A percentile compares a stretch with the other conserved stretches of the same genome.
Conservation (phyloP, 2,888 invertebrate genomes). For the Zaprionus lineosus region DNA sequence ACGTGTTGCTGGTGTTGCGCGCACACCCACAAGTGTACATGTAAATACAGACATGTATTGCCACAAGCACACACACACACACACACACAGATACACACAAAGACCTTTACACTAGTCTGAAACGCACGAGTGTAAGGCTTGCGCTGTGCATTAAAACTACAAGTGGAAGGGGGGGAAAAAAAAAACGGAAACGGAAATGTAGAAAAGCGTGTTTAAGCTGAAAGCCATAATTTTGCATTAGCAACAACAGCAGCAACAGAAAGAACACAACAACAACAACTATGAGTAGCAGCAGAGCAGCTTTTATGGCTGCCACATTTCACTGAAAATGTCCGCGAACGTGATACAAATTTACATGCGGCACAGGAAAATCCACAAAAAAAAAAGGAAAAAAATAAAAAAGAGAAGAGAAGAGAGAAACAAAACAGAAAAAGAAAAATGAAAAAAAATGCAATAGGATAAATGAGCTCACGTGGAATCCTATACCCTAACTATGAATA, state of each 20-base stretch:
- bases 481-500: slow-evolving; percentile 15
- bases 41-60: slow-evolving; percentile 4
- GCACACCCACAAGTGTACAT: slow-evolving; percentile 7
- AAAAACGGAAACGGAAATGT: slow-evolving; percentile 79
- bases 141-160: slow-evolving; percentile 61
- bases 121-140: slow-evolving; percentile 6
- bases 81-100: slow-evolving; percentile 3
- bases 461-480: slow-evolving; percentile 45
- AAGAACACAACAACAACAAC: slow-evolving; percentile 10
- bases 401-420: not conserved
- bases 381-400: not conserved
- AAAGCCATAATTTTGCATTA: slow-evolving; percentile 72
- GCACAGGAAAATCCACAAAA: slow-evolving; percentile 4
- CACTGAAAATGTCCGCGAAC: slow-evolving; percentile 58
- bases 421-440: not conserved
- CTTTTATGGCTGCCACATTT: slow-evolving; percentile 56
- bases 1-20: slow-evolving; percentile 45
- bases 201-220: slow-evolving; percentile 63
- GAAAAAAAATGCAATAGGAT: slow-evolving; percentile 18
- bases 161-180: slow-evolving; percentile 63
- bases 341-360: slow-evolving; percentile 67
- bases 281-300: slow-evolving; percentile 34
- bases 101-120: too few relatives aligned
- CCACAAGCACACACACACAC: slow-evolving; percentile 7
- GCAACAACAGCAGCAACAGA: slow-evolving; percentile 27